phyloP scores from a whole-genome alignment of 2,888 invertebrate species.

The Polydrusus pterygomalis region DNA sequence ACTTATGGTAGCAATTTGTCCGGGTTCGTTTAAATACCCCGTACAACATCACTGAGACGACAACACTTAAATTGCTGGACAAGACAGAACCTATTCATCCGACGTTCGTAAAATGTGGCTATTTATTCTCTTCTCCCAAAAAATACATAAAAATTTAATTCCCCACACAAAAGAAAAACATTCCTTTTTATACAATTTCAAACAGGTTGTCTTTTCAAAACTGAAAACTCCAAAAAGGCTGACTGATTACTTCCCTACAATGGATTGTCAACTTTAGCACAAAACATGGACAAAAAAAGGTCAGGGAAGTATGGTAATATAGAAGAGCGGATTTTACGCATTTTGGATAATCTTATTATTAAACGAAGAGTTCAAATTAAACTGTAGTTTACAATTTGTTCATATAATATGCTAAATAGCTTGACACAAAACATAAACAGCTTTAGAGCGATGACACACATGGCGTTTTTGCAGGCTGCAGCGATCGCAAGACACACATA shows the following conservation, averaged over 20 bases:
- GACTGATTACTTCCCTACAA: constrained; percentile 46
- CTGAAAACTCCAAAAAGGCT: constrained; percentile 36
- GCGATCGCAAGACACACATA: too few relatives aligned
- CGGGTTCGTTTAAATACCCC: too few relatives aligned
- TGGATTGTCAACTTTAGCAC: constrained; percentile 36
- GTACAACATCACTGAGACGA: too few relatives aligned
- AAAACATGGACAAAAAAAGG: constrained; percentile 24
- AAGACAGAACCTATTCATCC: background rate
- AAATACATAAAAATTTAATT: constrained; percentile 42
- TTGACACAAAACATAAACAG: too few relatives aligned
- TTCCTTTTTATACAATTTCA: constrained; percentile 40
- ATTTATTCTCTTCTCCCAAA: background rate
- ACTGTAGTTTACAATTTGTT: too few relatives aligned
- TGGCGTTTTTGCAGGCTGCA: too few relatives aligned
- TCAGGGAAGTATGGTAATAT: background rate
- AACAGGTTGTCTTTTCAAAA: constrained; percentile 41
- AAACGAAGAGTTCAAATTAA: too few relatives aligned
- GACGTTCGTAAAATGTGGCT: background rate
- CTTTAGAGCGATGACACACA: too few relatives aligned
- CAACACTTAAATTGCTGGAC: too few relatives aligned
- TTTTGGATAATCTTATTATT: background rate
- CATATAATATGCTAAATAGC: too few relatives aligned
- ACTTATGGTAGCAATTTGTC: too few relatives aligned
- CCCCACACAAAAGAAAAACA: constrained; percentile 28
- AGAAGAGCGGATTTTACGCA: constrained; percentile 13